Base-by-base conservation (phyloP, 2,113 vertebrate species). In the Ibidorhyncha struthersii region DNA sequence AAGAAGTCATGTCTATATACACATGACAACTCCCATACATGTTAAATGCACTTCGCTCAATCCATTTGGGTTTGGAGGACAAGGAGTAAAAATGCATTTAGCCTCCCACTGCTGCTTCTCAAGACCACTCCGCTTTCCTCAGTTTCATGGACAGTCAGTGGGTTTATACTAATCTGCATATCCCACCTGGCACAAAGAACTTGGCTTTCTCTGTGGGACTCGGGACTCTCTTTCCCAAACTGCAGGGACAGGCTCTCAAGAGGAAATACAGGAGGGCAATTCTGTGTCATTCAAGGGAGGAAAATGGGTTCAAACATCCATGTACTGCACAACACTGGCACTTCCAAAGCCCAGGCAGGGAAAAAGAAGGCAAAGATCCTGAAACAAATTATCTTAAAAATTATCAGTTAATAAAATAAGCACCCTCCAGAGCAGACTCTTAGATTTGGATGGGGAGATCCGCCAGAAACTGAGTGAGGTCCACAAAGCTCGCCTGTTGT, bases 281-380 rank as follows among this genome's bases (percentile, higher is more conserved):
- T 89, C 61, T 69, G 47, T 17, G 21, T n/a, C 29, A 34, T 74
- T 91, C 32, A 52, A 61, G 55, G 47, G 30, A 91, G 49, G 18
- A 91, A 86, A 93, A 87, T 47, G 22, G 30, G 32, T 63, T 78
- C 38, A 27, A 94, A 69, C 19, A 65, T 29, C 49, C 34, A 59
- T 2, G 30, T 23, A 71, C 47, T 34, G 53, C 12, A 26, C 30
- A 53, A 81, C 0, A 0, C 32, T 40, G 41, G 38, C 41, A 43
- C 50, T 70, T 86, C 41, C 59, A 71, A 86, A 93, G 74, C 6
- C 27, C n/a, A 55, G 13, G n/a, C 53, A 89, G 55, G 32, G 14
- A 45, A 85, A 88, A 83, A 58, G 41, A 62, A 52, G 40, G 50
- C 59, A 86, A 83, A 83, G 59, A 86, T 50, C 12, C 34, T 36